phyloP scores from a whole-genome alignment of 2,888 invertebrate species.

The Trachelus stipa region DNA sequence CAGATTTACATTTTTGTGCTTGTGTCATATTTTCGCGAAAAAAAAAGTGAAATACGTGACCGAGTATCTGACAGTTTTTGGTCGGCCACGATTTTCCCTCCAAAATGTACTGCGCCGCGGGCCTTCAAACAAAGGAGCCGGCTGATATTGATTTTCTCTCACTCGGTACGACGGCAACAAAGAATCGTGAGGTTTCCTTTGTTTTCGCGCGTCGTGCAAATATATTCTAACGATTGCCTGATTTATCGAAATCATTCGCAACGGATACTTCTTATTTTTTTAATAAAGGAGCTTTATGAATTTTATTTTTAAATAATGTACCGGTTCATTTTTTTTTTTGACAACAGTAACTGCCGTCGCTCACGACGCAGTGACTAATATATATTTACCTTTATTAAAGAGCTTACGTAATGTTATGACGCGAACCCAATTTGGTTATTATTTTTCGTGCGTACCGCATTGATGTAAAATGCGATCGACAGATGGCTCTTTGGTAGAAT shows the following conservation, averaged over 20 bases:
- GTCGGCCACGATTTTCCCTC: slow-evolving; percentile 43
- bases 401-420: neutral
- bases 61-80: neutral
- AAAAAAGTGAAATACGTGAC: neutral
- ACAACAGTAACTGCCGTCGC: neutral
- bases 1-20: neutral
- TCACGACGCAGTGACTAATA: neutral
- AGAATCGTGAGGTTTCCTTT: slow-evolving; percentile 43
- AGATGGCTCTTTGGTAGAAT: neutral
- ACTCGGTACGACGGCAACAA: slow-evolving; percentile 51
- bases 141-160: slow-evolving; percentile 61
- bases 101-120: slow-evolving; percentile 43
- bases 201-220: slow-evolving; percentile 12
- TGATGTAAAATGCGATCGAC: neutral
- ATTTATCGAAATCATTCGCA: neutral
- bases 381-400: neutral
- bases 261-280: neutral
- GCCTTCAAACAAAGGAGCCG: slow-evolving; percentile 53
- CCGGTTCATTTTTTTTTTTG: neutral
- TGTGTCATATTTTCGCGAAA: neutral
- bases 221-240: neutral
- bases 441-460: neutral
- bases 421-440: neutral
- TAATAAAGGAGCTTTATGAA: neutral
- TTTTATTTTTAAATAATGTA: neutral